Evolutionary conservation across 1,140 invertebrate genomes (phyloP).

Genomic region (Apolygus lucorum): DNA sequence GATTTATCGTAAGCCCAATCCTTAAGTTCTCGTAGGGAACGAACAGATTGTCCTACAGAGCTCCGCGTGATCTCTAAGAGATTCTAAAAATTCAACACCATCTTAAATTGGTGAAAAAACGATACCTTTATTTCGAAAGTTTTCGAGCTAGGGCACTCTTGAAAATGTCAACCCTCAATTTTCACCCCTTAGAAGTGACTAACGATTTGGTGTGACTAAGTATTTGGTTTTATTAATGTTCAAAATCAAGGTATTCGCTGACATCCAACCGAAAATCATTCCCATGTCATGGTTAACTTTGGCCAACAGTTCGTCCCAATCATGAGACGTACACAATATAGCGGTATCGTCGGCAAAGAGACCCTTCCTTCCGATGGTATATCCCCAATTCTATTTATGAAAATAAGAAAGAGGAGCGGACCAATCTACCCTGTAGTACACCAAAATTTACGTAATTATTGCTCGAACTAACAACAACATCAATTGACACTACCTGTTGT

Average conservation of each 20-base stretch:
- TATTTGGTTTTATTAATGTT: conserved; percentile 5
- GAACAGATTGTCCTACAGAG: too few relatives aligned
- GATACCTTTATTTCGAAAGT: too few relatives aligned
- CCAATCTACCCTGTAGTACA: background rate
- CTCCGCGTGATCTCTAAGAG: too few relatives aligned
- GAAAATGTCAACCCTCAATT: too few relatives aligned
- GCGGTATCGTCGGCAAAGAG: conserved; percentile 1
- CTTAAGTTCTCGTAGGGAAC: too few relatives aligned
- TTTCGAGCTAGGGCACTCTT: too few relatives aligned
- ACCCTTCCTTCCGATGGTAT: background rate
- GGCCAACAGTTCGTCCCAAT: background rate
- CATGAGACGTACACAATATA: background rate
- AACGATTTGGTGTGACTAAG: conserved; percentile 3
- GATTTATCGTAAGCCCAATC: too few relatives aligned
- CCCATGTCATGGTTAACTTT: background rate
- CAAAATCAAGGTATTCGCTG: background rate
- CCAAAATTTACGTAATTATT: background rate
- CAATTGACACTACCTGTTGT: conserved; percentile 18
- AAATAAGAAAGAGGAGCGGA: background rate
- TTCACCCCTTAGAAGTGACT: too few relatives aligned
- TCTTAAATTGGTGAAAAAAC: too few relatives aligned
- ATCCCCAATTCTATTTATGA: background rate
- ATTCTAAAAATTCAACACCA: too few relatives aligned
- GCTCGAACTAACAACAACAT: background rate
- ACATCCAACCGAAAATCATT: background rate